These are phyloP conservation scores for Oeneis ivallda DNA, from an alignment of 2,888 invertebrate genomes.

Conservation along the genomic window DNA sequence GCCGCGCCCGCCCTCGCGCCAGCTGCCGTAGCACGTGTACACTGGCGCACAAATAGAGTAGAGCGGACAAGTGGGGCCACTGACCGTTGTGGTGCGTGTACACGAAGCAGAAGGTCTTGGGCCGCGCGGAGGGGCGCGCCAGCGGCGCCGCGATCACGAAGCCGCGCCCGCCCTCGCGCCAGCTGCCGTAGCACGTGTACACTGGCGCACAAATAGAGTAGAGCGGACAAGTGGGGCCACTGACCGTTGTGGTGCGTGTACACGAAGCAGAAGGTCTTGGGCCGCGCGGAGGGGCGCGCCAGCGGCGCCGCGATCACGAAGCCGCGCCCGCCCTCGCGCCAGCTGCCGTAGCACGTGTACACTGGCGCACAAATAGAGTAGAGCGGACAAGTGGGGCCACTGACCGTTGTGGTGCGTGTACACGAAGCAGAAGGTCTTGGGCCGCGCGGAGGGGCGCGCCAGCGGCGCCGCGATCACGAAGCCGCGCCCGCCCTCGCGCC, in stretches of 20 bases:
- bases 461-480: slow-evolving; percentile 86
- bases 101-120: slow-evolving; percentile 83
- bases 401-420: slow-evolving; percentile 72
- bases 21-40: slow-evolving; percentile 88
- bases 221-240: not conserved
- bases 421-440: slow-evolving; percentile 83
- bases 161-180: slow-evolving; percentile 84
- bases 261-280: slow-evolving; percentile 83
- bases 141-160: slow-evolving; percentile 86
- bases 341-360: slow-evolving; percentile 88
- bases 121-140: slow-evolving; percentile 72
- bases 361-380: slow-evolving; percentile 61
- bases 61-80: not conserved
- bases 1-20: slow-evolving; percentile 84
- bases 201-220: slow-evolving; percentile 61
- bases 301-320: slow-evolving; percentile 86
- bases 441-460: slow-evolving; percentile 72
- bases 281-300: slow-evolving; percentile 72
- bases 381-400: not conserved
- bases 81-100: slow-evolving; percentile 72
- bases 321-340: slow-evolving; percentile 84
- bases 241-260: slow-evolving; percentile 72
- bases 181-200: slow-evolving; percentile 88
- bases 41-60: slow-evolving; percentile 60
- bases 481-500: slow-evolving; percentile 84